Conservation (phyloP, 2,797 vertebrate genomes). For the Anas acuta region DNA sequence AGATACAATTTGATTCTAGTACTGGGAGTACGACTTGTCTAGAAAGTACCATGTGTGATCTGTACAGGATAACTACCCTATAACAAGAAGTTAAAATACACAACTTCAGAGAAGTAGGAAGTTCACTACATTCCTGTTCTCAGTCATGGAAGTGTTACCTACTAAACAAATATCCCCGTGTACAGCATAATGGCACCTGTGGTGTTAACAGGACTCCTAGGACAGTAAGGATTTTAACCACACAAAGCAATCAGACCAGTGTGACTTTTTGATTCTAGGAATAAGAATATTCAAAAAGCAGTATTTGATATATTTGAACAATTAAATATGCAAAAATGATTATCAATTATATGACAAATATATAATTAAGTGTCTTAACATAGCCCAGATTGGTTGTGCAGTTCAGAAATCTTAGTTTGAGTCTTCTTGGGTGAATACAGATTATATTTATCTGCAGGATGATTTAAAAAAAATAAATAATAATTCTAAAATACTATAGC, state of each 20-base stretch:
- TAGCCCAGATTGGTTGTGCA: not conserved
- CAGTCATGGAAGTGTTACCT: not conserved
- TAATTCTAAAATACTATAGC: not conserved
- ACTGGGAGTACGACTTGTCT: not conserved
- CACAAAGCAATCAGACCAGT: not conserved
- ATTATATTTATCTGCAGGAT: not conserved
- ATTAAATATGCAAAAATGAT: not conserved
- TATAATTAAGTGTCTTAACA: not conserved
- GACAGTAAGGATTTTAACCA: not conserved
- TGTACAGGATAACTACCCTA: not conserved
- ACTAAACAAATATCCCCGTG: not conserved
- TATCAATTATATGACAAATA: not conserved
- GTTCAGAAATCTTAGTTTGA: not conserved
- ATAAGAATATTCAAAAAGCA: not conserved
- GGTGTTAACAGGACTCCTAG: not conserved
- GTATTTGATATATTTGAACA: not conserved
- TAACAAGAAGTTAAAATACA: not conserved
- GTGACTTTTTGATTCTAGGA: not conserved
- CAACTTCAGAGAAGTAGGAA: not conserved
- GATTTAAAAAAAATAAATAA: not conserved
- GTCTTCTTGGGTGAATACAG: not conserved
- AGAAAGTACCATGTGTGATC: not conserved
- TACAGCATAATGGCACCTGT: not conserved
- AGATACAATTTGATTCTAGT: not conserved
- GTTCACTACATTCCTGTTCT: not conserved